phyloP scores from a whole-genome alignment of 2,797 vertebrate species.

The Paratrypauchen microcephalus region DNA sequence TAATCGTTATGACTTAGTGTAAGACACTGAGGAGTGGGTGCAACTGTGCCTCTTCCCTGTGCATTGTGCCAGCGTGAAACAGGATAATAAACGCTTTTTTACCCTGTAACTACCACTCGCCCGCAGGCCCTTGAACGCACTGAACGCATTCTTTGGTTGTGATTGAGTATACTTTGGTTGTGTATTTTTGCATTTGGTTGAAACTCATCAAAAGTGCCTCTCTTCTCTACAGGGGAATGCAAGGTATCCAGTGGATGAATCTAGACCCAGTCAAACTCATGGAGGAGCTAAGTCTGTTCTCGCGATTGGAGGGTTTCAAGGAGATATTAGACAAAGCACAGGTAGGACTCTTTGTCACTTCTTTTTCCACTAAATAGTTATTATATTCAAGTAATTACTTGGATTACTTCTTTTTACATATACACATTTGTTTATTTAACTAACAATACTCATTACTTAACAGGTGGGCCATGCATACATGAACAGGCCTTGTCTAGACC shows the following conservation, averaged over 20 bases:
- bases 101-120: conserved; percentile 77
- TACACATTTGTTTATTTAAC: neutral
- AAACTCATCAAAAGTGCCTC: conserved; percentile 20
- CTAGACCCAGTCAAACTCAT: conserved; percentile 94
- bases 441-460: conserved; percentile 9
- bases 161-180: conserved; percentile 10
- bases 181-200: neutral
- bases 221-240: conserved; percentile 83
- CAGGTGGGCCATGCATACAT: conserved; percentile 91
- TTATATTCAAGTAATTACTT: neutral
- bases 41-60: conserved; percentile 63
- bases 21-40: conserved; percentile 80
- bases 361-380: neutral
- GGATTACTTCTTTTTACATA: neutral
- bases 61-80: conserved; percentile 89
- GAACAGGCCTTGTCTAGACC: conserved; percentile 92
- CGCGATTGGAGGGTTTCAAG: conserved; percentile 91
- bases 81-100: conserved; percentile 94
- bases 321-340: conserved; percentile 97
- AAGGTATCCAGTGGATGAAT: conserved; percentile 98
- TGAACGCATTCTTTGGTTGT: conserved; percentile 15
- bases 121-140: conserved; percentile 31
- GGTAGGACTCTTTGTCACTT: conserved; percentile 63
- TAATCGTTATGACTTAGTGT: conserved; percentile 89
- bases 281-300: conserved; percentile 93